Conservation (phyloP, 2,888 invertebrate genomes). For the Trisateles emortualis region DNA sequence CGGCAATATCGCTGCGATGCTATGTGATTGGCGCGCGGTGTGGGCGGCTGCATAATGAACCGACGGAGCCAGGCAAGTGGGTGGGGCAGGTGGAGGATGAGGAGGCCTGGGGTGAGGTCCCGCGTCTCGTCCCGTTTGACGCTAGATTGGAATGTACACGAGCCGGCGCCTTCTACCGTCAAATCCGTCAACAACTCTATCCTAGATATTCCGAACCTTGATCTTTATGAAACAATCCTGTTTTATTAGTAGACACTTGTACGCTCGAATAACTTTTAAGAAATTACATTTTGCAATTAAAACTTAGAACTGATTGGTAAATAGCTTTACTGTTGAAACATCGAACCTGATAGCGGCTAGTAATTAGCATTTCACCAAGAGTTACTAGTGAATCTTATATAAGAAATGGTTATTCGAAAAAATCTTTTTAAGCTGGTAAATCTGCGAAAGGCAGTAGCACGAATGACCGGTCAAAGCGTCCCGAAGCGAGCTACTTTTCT, state of each 20-base stretch:
- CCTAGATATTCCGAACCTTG: slow-evolving; percentile 47
- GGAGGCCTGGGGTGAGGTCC: slow-evolving; percentile 32
- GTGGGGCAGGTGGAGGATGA: slow-evolving; percentile 49
- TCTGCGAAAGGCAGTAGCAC: slow-evolving; percentile 50
- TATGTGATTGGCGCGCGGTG: slow-evolving; percentile 83
- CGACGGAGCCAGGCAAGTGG: slow-evolving; percentile 54
- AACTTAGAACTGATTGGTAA: background rate
- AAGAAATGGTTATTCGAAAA: slow-evolving; percentile 46
- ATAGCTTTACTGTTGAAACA: background rate
- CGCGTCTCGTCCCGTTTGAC: slow-evolving; percentile 60
- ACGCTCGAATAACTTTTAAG: slow-evolving; percentile 6
- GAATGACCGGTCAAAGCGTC: slow-evolving; percentile 74
- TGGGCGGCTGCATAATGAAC: slow-evolving; percentile 85
- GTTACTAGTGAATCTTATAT: slow-evolving; percentile 13
- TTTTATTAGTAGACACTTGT: slow-evolving; percentile 20
- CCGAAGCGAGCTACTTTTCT: slow-evolving; percentile 70
- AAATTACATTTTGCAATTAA: background rate
- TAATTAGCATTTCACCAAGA: background rate
- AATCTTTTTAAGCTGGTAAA: slow-evolving; percentile 52
- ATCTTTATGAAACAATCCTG: slow-evolving; percentile 40
- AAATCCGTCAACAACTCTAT: slow-evolving; percentile 69
- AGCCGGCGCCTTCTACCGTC: slow-evolving; percentile 68
- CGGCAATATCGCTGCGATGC: slow-evolving; percentile 80
- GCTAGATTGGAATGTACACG: slow-evolving; percentile 75
- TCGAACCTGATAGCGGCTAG: no score